phyloP scores from a whole-genome alignment of 2,888 invertebrate species.

The Parnassius smintheus region DNA sequence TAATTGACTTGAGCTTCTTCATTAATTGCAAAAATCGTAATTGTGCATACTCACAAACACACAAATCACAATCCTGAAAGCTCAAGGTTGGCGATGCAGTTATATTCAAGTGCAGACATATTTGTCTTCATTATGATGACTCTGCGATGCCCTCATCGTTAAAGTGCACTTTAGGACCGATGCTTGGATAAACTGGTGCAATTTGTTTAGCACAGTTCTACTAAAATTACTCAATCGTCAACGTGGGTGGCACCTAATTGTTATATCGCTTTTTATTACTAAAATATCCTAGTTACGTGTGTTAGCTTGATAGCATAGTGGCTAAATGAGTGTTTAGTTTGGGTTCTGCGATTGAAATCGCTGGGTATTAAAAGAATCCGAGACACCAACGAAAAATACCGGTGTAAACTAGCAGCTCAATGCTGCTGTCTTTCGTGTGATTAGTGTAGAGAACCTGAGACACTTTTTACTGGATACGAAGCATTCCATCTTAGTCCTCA shows the following conservation, averaged over 20 bases:
- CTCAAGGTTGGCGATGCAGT: conserved; percentile 12
- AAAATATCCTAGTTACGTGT: no score
- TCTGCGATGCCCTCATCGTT: conserved; percentile 6
- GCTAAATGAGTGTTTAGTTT: no score
- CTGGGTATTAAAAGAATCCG: no score
- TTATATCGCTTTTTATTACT: conserved; percentile 6
- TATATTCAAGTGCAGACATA: conserved; percentile 23
- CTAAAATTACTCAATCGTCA: conserved; percentile 10
- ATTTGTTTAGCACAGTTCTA: conserved; percentile 15
- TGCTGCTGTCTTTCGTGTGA: no score
- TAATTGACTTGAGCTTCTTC: neutral
- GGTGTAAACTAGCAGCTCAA: no score
- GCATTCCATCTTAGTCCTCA: no score
- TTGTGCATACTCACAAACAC: neutral
- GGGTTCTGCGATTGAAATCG: no score
- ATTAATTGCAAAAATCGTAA: neutral
- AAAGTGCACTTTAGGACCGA: conserved; percentile 12
- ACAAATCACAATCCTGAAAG: conserved; percentile 13
- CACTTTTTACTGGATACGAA: no score
- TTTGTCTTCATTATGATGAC: conserved; percentile 25
- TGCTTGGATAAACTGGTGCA: conserved; percentile 15
- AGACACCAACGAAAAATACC: no score
- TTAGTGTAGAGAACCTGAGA: no score
- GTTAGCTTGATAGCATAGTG: no score
- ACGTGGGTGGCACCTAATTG: conserved; percentile 17